Conservation (phyloP, 64 coral and sea anemone species). For the Anthopleura sola region DNA sequence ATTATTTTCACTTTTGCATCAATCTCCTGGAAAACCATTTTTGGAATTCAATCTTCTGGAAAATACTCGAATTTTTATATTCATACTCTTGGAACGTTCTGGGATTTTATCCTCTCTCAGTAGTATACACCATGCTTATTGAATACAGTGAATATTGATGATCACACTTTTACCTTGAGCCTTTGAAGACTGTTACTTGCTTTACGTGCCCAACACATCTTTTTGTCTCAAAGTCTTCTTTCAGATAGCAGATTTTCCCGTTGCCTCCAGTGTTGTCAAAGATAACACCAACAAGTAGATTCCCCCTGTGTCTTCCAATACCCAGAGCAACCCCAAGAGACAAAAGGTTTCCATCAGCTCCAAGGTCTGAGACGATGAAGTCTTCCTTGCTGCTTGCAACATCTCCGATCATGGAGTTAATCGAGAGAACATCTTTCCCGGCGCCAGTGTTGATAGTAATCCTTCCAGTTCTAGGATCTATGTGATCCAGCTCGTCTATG, state of each 20-base stretch:
- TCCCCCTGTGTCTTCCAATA: constrained; percentile 24
- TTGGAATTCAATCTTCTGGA: too few species aligned
- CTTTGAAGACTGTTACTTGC: constrained; percentile 60
- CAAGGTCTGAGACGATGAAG: constrained; percentile 52
- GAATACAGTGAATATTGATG: not conserved
- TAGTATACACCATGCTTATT: too few species aligned
- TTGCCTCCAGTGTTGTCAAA: constrained; percentile 51
- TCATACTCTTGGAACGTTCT: too few species aligned
- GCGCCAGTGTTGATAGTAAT: constrained; percentile 56
- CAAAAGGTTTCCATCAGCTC: constrained; percentile 45
- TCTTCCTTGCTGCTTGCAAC: constrained; percentile 11
- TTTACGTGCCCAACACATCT: constrained; percentile 57
- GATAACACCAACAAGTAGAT: constrained; percentile 38
- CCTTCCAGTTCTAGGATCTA: constrained; percentile 35
- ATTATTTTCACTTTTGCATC: too few species aligned
- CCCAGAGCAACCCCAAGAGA: constrained; percentile 54
- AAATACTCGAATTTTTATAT: too few species aligned
- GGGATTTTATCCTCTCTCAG: too few species aligned
- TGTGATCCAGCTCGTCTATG: constrained; percentile 52
- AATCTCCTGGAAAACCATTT: too few species aligned
- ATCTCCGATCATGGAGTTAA: constrained; percentile 33
- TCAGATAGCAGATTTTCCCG: constrained; percentile 46
- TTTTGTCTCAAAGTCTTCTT: constrained; percentile 17
- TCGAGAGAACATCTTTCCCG: constrained; percentile 50
- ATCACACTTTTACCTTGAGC: constrained; percentile 31